Conservation (phyloP, 2,797 vertebrate genomes). For the Anniella stebbinsi region DNA sequence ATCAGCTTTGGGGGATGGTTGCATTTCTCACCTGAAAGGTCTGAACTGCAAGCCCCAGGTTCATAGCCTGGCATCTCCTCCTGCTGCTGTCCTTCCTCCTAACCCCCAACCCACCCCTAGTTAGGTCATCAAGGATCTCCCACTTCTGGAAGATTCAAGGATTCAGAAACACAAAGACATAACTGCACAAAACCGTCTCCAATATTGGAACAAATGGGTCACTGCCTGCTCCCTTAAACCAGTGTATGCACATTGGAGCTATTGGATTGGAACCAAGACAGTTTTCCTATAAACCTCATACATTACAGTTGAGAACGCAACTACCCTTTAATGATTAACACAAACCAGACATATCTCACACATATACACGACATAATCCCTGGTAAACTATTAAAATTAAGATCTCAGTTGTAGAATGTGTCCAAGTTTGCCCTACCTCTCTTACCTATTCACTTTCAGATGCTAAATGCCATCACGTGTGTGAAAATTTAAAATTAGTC, state of each 20-base stretch:
- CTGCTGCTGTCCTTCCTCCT: not conserved
- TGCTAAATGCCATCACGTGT: not conserved
- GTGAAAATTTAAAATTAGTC: not conserved
- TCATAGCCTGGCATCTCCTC: not conserved
- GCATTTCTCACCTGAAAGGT: not conserved
- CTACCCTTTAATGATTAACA: not conserved
- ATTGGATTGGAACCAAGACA: not conserved
- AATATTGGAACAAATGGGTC: not conserved
- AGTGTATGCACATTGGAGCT: not conserved
- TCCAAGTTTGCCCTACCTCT: not conserved
- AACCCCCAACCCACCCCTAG: not conserved
- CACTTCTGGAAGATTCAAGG: not conserved
- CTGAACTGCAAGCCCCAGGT: not conserved
- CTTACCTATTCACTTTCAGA: constrained; percentile 11
- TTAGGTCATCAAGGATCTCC: not conserved
- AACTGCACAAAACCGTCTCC: not conserved
- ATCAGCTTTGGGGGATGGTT: too few species aligned
- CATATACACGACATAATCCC: not conserved
- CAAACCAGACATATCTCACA: not conserved
- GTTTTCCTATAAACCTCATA: not conserved
- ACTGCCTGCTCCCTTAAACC: not conserved
- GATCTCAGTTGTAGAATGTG: not conserved
- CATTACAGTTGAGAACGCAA: not conserved
- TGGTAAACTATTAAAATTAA: constrained; percentile 7
- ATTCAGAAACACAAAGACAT: not conserved